These are phyloP conservation scores for Eupristina koningsbergeri DNA, from an alignment of 1,140 invertebrate species.

Conservation along the genomic window DNA sequence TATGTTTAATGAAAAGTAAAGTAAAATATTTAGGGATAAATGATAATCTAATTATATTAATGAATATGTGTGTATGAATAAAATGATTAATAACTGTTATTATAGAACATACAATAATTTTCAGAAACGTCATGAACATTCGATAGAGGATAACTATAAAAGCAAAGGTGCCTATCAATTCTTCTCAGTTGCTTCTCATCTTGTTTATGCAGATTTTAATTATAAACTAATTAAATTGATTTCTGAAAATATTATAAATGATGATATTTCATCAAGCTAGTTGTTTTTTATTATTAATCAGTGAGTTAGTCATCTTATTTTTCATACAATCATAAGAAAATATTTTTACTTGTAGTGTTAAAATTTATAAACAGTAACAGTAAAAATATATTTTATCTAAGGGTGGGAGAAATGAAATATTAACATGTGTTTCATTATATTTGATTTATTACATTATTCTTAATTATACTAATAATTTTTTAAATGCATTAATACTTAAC, in stretches of 20 bases:
- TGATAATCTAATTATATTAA: neutral
- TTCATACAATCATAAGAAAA: neutral
- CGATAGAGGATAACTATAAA: constrained; percentile 55
- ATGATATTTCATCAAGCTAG: neutral
- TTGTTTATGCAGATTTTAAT: constrained; percentile 1
- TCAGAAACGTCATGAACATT: neutral
- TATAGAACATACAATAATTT: constrained; percentile 5
- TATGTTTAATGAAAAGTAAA: no score
- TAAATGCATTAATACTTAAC: neutral
- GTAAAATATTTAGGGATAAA: no score
- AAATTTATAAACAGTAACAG: neutral
- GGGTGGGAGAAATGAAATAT: no score
- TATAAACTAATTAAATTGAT: neutral
- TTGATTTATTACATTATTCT: no score
- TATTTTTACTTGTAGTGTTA: no score
- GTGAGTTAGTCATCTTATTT: no score
- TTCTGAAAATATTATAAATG: neutral
- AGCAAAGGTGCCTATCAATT: constrained; percentile 37
- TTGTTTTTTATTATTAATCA: constrained; percentile 19
- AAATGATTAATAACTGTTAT: constrained; percentile 12
- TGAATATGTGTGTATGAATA: no score
- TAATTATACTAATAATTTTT: no score
- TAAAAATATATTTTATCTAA: neutral
- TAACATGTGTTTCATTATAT: no score
- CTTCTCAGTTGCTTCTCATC: constrained; percentile 43